Base-by-base conservation (phyloP, 2,888 invertebrate species). In the Zhuqinia jingwanae region DNA sequence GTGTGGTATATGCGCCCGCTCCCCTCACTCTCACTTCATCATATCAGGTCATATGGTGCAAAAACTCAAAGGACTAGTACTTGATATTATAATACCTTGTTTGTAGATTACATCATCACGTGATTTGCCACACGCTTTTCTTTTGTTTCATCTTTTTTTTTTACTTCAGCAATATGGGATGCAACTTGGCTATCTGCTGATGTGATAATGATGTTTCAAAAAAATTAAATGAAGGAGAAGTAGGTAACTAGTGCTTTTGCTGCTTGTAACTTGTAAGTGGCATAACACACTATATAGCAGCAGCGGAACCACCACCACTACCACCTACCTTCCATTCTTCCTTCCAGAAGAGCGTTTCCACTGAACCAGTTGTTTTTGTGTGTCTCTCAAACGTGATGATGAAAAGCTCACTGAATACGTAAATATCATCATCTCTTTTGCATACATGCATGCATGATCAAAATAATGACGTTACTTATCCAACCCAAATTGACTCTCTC, bases 391-490 rank as follows among this genome's bases (percentile, higher is more conserved):
- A 2, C 70, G 47, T 70, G 47, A 70, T 47, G 47, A 47, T 47
- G 47, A 47, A 47, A 47, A 70, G 70, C 70, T 70, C 47, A 50
- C 70, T 70, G 70, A 70, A 70, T 70, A 22, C 70, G 47, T 68
- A 70, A 70, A 70, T 70, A 70, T 70, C 70, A 5, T 70, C 45
- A 68, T 47, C 45, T 8, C 8, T 8, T 36, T 36, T 36, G 36
- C 70, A 70, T 70, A 25, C 47, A 70, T 70, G 20, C 70, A 70
- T 70, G 70, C 47, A 47, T 70, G 70, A 70, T 70, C 47, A 70
- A 47, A 47, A 50, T 47, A 45, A 27, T 70, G 70, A 17, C 27
- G 47, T 47, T 70, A 47, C n/a, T 63, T 30, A 8, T 8, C 8
- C 63, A 15, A 63, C 63, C n/a, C 63, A 25, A n/a, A 2, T 2